Evolutionary conservation across 1,140 invertebrate genomes (phyloP).

Genomic region (Whitmania pigra): DNA sequence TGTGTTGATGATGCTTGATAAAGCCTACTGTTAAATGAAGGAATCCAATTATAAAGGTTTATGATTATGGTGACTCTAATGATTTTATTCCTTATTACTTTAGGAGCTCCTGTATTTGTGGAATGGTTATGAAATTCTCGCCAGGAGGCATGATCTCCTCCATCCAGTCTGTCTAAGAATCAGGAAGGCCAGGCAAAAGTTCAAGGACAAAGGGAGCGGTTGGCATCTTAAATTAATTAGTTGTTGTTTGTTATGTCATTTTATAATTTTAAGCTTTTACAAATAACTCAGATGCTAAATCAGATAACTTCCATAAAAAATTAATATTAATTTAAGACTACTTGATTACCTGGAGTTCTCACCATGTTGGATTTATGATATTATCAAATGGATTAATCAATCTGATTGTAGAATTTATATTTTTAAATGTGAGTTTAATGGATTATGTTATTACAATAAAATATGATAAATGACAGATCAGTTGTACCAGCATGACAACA

Average conservation of each 20-base stretch:
- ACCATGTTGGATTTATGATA: background rate
- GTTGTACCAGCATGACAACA: constrained; percentile 53
- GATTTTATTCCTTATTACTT: too few relatives aligned
- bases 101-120: constrained; percentile 78
- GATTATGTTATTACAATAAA: background rate
- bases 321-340: constrained; percentile 14
- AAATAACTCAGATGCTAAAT: background rate
- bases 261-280: too few relatives aligned
- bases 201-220: constrained; percentile 43
- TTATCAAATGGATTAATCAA: background rate
- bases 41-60: too few relatives aligned
- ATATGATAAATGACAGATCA: background rate
- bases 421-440: background rate
- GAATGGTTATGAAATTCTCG: constrained; percentile 78
- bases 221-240: background rate
- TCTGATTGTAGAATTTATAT: background rate
- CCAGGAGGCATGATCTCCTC: constrained; percentile 55
- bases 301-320: too few relatives aligned
- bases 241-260: background rate
- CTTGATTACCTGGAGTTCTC: constrained; percentile 7
- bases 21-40: too few relatives aligned
- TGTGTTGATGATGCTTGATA: too few relatives aligned
- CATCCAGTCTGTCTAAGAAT: constrained; percentile 60
- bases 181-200: constrained; percentile 49
- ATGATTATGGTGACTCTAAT: too few relatives aligned